Conservation (phyloP, 2,888 invertebrate genomes). For the Andricus curvator region DNA sequence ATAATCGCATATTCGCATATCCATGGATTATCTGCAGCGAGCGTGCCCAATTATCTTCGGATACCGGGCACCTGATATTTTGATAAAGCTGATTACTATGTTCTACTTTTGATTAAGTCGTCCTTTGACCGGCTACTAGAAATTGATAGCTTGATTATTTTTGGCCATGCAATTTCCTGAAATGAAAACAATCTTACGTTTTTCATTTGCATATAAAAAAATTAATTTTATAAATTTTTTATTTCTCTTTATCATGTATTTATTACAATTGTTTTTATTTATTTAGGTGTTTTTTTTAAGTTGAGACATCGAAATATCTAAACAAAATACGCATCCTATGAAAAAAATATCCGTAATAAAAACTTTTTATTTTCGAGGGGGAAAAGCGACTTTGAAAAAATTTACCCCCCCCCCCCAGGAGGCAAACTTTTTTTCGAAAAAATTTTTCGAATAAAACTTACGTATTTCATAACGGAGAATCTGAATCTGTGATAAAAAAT, state of each 20-base stretch:
- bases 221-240: neutral
- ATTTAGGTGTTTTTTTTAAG: too few species aligned
- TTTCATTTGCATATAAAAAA: neutral
- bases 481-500: too few species aligned
- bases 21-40: constrained; percentile 67
- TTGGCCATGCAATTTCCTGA: neutral
- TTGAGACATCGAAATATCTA: too few species aligned
- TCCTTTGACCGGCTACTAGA: constrained; percentile 14
- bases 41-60: constrained; percentile 64
- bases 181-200: neutral
- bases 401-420: too few species aligned
- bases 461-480: too few species aligned
- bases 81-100: constrained; percentile 62
- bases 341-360: too few species aligned
- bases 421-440: too few species aligned
- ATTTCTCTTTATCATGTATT: neutral
- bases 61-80: constrained; percentile 65
- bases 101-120: constrained; percentile 55
- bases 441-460: too few species aligned
- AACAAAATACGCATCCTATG: too few species aligned
- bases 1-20: constrained; percentile 55
- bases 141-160: constrained; percentile 46
- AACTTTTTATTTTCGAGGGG: too few species aligned
- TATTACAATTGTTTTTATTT: too few species aligned
- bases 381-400: too few species aligned